Evolutionary conservation across 2,797 vertebrate genomes (phyloP).

Genomic region (Parauchenoglanis punctatus): DNA sequence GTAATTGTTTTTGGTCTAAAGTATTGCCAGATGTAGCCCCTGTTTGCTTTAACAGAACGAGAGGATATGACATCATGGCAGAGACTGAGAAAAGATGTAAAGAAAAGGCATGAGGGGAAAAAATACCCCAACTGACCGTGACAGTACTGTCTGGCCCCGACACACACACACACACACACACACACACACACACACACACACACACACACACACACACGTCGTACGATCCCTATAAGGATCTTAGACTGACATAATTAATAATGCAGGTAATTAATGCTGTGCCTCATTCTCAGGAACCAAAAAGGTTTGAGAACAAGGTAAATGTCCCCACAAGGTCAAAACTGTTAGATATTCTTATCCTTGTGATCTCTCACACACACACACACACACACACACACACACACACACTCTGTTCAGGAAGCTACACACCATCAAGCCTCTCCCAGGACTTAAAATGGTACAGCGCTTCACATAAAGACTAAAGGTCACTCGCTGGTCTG

Average conservation of each 20-base stretch:
- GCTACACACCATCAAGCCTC: neutral
- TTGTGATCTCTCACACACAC: neutral
- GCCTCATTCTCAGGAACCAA: neutral
- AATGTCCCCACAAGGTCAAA: constrained; percentile 14
- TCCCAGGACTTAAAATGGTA: neutral
- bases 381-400: neutral
- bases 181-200: constrained; percentile 11
- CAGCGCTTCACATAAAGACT: neutral
- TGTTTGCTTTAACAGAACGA: constrained; percentile 42
- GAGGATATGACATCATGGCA: constrained; percentile 44
- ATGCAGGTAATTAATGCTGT: neutral
- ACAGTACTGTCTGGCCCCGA: constrained; percentile 12
- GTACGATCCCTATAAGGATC: neutral
- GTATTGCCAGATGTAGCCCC: constrained; percentile 37
- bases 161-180: constrained; percentile 10
- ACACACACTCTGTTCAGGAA: neutral
- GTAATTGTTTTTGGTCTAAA: constrained; percentile 19
- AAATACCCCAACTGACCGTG: constrained; percentile 18
- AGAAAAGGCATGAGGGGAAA: constrained; percentile 16
- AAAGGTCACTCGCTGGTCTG: neutral
- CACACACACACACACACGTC: neutral
- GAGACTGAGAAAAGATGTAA: constrained; percentile 33
- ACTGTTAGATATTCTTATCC: neutral
- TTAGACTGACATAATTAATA: neutral
- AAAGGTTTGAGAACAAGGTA: neutral